Base-by-base conservation (phyloP, 2,888 invertebrate genomes). In the Arctia plantaginis region DNA sequence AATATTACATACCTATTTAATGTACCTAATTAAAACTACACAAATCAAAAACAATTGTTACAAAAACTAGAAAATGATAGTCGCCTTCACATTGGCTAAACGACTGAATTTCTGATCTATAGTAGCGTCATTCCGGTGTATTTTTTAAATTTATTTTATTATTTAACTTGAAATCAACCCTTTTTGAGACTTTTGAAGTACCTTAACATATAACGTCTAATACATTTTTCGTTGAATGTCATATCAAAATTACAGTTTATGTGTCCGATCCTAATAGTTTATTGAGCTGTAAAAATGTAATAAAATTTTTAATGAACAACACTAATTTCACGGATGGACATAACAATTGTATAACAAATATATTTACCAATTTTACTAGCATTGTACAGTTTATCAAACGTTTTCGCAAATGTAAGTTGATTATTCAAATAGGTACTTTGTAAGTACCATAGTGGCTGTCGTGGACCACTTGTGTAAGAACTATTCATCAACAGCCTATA, bases 41-140 rank as follows among this genome's bases (percentile, higher is more conserved):
- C n/a, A n/a, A n/a, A n/a, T n/a, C n/a, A n/a, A n/a, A n/a, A n/a
- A n/a, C n/a, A n/a, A n/a, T n/a, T n/a, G n/a, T n/a, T n/a, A n/a
- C n/a, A n/a, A 65, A 59, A 6, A 41, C 30, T 18, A 35, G 73
- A 77, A 72, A 69, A 66, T 67, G 72, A 79, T 77, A 81, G n/a
- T n/a, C n/a, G n/a, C 86, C 84, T 84, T 89, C 80, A 83, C 90
- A 89, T 90, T 90, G 90, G 69, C 75, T 82, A 76, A 79, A 82
- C 62, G 66, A 33, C 44, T 15, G 15, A 44, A 66, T 76, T 90
- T 91, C 90, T 86, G 90, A 90, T 88, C 90, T 59, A 33, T 59
- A 80, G 82, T 84, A 85, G 87, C 87, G 84, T 86, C 87, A 86
- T 81, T 78, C 77, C 83, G 77, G 73, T 78, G 78, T 64, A 75